These are phyloP conservation scores for Ailuropoda melanoleuca DNA, from an alignment of 2,113 vertebrate species.

Conservation along the genomic window DNA sequence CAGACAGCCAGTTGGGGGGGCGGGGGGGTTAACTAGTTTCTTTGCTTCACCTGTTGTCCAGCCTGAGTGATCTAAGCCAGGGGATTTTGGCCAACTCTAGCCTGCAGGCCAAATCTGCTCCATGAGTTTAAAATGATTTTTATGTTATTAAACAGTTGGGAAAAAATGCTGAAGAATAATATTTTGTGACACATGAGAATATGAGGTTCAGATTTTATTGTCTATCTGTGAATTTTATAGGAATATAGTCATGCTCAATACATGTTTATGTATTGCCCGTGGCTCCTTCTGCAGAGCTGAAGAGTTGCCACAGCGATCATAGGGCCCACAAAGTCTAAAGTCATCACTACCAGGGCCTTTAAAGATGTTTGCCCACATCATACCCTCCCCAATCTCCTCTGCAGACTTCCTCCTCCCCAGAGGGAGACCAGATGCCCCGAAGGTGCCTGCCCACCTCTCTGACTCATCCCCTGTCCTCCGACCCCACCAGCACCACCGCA, in stretches of 20 bases:
- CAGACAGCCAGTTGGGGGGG: no score
- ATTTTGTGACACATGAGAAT: conserved; percentile 33
- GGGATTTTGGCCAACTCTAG: no score
- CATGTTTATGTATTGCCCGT: not conserved
- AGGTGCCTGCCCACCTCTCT: not conserved
- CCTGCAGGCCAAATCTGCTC: not conserved
- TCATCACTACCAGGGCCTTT: not conserved
- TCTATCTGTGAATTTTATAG: not conserved
- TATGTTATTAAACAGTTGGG: not conserved
- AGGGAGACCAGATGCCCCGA: not conserved
- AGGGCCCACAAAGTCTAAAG: not conserved
- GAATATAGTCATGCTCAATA: not conserved
- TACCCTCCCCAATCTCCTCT: not conserved
- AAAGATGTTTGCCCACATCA: not conserved
- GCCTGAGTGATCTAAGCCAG: not conserved
- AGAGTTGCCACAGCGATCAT: not conserved
- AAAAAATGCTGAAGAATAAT: not conserved
- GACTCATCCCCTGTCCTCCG: not conserved
- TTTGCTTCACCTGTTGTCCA: not conserved
- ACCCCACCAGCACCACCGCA: not conserved
- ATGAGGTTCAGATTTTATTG: conserved; percentile 33
- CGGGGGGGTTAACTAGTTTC: not conserved
- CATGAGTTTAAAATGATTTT: not conserved
- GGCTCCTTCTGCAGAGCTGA: not conserved
- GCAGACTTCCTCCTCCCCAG: not conserved